A percentile compares a stretch with the other conserved stretches of the same genome.
Conservation (phyloP, 2,888 invertebrate species). For the Mactromeris polynyma region DNA sequence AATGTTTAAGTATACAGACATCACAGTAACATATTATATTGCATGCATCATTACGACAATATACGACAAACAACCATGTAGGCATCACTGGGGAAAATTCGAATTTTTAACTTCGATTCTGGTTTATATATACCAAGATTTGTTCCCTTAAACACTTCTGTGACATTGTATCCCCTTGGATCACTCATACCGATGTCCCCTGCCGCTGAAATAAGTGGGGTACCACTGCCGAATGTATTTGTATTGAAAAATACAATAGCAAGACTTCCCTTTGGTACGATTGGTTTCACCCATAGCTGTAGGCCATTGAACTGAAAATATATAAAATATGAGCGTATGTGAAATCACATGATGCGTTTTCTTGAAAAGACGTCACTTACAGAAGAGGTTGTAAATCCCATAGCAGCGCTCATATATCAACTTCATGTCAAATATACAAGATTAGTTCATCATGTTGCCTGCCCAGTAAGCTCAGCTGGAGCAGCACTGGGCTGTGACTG, state of each 20-base stretch:
- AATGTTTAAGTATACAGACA: too few relatives aligned
- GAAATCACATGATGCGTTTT: too few relatives aligned
- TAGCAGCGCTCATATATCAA: too few relatives aligned
- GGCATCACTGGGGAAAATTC: slow-evolving; percentile 73
- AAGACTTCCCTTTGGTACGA: slow-evolving; percentile 80
- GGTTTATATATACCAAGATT: slow-evolving; percentile 75
- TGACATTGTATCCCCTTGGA: slow-evolving; percentile 78
- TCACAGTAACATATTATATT: too few relatives aligned
- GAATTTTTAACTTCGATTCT: slow-evolving; percentile 65
- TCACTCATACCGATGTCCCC: slow-evolving; percentile 74
- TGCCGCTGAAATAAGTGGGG: slow-evolving; percentile 67
- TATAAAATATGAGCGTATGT: too few relatives aligned
- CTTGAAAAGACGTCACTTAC: too few relatives aligned
- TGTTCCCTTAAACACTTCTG: slow-evolving; percentile 82
- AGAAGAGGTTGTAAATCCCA: too few relatives aligned
- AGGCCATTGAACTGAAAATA: slow-evolving; percentile 71
- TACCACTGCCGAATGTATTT: slow-evolving; percentile 74
- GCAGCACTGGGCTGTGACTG: too few relatives aligned
- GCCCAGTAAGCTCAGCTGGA: too few relatives aligned
- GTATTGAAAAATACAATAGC: slow-evolving; percentile 83
- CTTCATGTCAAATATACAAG: too few relatives aligned
- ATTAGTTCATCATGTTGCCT: too few relatives aligned
- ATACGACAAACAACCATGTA: slow-evolving; percentile 65
- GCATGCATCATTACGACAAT: slow-evolving; percentile 11
- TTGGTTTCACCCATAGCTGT: slow-evolving; percentile 95